Conservation (phyloP, 2,888 invertebrate species). For the Omphaloscelis lunosa region DNA sequence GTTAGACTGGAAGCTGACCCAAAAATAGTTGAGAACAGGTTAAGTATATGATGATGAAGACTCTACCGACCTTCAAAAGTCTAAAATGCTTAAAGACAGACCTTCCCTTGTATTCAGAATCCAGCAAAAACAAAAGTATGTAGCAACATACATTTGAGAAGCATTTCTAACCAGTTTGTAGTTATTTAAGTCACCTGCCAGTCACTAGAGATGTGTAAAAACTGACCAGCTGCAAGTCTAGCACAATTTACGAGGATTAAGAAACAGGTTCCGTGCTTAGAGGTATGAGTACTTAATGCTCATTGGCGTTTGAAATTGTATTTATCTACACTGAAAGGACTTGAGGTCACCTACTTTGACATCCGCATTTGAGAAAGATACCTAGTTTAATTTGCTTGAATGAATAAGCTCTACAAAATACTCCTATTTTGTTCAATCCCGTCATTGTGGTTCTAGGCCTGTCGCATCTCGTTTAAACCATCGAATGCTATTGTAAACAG, state of each 20-base stretch:
- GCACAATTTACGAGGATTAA: background rate
- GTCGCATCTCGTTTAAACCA: too few species aligned
- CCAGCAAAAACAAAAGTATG: background rate
- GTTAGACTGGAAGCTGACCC: background rate
- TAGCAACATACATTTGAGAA: slow-evolving; percentile 3
- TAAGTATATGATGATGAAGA: background rate
- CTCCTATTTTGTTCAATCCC: background rate
- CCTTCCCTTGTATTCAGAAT: background rate
- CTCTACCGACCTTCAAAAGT: background rate
- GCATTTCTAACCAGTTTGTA: slow-evolving; percentile 39
- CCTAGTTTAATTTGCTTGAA: background rate
- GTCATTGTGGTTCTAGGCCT: background rate
- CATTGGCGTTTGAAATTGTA: background rate
- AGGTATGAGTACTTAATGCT: background rate
- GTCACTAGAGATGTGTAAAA: slow-evolving; percentile 1
- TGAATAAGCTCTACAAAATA: background rate
- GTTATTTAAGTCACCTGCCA: slow-evolving; percentile 42
- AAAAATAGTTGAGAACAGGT: background rate
- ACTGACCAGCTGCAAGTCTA: slow-evolving; percentile 1
- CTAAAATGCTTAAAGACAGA: background rate
- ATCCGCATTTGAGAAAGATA: background rate
- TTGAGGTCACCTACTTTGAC: background rate
- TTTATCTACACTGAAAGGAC: background rate
- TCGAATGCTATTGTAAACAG: background rate
- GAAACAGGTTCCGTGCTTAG: background rate